A percentile compares a stretch with the other conserved stretches of the same genome.
Evolutionary conservation across 2,888 invertebrate genomes (phyloP).

Genomic region (Cosmorhoe ocellata): DNA sequence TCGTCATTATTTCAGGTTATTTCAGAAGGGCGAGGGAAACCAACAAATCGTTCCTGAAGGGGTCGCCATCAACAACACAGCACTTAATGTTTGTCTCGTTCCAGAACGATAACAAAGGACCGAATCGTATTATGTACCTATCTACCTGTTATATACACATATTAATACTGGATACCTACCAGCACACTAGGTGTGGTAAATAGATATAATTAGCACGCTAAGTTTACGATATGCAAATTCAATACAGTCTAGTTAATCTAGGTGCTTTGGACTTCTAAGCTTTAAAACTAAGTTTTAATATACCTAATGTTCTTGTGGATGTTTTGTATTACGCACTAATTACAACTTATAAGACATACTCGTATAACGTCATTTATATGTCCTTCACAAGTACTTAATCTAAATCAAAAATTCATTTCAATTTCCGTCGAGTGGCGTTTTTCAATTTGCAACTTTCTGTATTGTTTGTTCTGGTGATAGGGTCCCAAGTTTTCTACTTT

Average conservation of each 20-base stretch:
- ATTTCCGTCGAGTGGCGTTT: constrained; percentile 17
- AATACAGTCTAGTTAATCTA: too few relatives aligned
- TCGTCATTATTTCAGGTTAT: constrained; percentile 21
- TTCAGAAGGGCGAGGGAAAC: constrained; percentile 22
- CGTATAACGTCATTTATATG: neutral
- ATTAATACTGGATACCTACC: constrained; percentile 13
- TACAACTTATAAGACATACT: neutral
- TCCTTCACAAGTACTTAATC: neutral
- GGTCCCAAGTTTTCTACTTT: constrained; percentile 23
- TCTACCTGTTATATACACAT: constrained; percentile 19
- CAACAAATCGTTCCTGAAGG: constrained; percentile 22
- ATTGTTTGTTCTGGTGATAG: constrained; percentile 14
- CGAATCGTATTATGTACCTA: constrained; percentile 23
- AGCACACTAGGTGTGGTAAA: neutral
- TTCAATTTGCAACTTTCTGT: constrained; percentile 22
- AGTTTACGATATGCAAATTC: too few relatives aligned
- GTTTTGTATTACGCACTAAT: neutral
- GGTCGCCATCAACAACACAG: constrained; percentile 31
- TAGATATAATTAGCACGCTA: neutral
- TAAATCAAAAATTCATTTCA: constrained; percentile 18
- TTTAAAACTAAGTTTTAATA: too few relatives aligned
- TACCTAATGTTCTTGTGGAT: too few relatives aligned
- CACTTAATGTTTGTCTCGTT: constrained; percentile 34
- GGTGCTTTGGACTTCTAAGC: too few relatives aligned
- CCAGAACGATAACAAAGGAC: constrained; percentile 28